phyloP scores from a whole-genome alignment of 2,888 invertebrate genomes.

The Ornithoptera alexandrae region DNA sequence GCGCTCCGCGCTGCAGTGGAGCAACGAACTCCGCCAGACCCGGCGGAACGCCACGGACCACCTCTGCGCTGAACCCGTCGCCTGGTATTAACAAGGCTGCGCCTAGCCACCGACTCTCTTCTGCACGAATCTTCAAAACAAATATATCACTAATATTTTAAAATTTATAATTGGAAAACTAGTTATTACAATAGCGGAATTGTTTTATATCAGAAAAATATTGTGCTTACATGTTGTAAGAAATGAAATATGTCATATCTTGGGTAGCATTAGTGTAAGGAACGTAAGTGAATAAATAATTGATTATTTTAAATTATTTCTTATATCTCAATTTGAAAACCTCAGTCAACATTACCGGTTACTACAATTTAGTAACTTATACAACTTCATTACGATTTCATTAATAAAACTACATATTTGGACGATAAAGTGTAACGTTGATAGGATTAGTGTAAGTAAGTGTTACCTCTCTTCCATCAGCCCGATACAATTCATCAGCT shows the following conservation, averaged over 20 bases:
- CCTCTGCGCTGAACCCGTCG: slow-evolving; percentile 98
- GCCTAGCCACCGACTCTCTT: slow-evolving; percentile 94
- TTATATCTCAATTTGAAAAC: too few relatives aligned
- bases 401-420: background rate
- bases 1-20: slow-evolving; percentile 89
- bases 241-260: too few relatives aligned
- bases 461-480: slow-evolving; percentile 90
- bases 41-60: slow-evolving; percentile 95
- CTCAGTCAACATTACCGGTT: too few relatives aligned
- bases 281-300: too few relatives aligned
- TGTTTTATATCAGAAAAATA: too few relatives aligned
- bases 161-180: background rate
- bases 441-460: background rate
- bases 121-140: slow-evolving; percentile 82
- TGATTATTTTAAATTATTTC: too few relatives aligned
- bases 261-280: too few relatives aligned
- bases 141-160: background rate
- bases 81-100: slow-evolving; percentile 96
- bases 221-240: too few relatives aligned
- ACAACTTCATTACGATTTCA: background rate
- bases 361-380: too few relatives aligned
- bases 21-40: slow-evolving; percentile 92
- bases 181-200: too few relatives aligned
- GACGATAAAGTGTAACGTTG: background rate
- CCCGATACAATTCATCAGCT: slow-evolving; percentile 94